phyloP scores from a whole-genome alignment of 1,140 invertebrate genomes.

The Augochlora pura region DNA sequence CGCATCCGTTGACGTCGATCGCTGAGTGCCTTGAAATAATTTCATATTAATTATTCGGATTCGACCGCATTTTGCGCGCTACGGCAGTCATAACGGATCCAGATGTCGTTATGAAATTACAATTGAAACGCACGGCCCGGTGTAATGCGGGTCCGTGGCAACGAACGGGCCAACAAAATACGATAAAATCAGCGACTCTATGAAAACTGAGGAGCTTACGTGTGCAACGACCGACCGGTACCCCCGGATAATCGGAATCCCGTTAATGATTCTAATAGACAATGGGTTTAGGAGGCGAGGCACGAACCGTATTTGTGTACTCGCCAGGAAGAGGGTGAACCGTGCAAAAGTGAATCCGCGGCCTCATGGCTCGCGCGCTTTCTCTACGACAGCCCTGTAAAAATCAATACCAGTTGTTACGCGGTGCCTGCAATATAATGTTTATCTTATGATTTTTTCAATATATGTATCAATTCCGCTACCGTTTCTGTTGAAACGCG shows the following conservation, averaged over 20 bases:
- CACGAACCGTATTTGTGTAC: slow-evolving; percentile 45
- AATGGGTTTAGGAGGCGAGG: slow-evolving; percentile 57
- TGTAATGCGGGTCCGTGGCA: neutral
- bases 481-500: neutral
- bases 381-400: slow-evolving; percentile 48
- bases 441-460: slow-evolving; percentile 1
- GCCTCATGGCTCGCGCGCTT: slow-evolving; percentile 31
- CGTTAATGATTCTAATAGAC: slow-evolving; percentile 58
- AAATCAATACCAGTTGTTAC: slow-evolving; percentile 55
- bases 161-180: neutral
- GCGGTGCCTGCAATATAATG: slow-evolving; percentile 31
- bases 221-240: slow-evolving; percentile 32
- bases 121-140: neutral
- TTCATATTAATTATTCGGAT: neutral
- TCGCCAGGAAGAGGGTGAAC: slow-evolving; percentile 42
- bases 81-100: neutral
- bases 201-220: slow-evolving; percentile 54
- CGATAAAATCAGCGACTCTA: slow-evolving; percentile 41
- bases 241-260: slow-evolving; percentile 52
- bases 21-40: neutral
- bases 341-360: slow-evolving; percentile 55
- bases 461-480: neutral
- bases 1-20: too few species aligned
- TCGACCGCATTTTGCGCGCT: neutral
- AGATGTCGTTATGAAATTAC: slow-evolving; percentile 12